Base-by-base conservation (phyloP, 2,888 invertebrate genomes). In the Calameuta filiformis region DNA sequence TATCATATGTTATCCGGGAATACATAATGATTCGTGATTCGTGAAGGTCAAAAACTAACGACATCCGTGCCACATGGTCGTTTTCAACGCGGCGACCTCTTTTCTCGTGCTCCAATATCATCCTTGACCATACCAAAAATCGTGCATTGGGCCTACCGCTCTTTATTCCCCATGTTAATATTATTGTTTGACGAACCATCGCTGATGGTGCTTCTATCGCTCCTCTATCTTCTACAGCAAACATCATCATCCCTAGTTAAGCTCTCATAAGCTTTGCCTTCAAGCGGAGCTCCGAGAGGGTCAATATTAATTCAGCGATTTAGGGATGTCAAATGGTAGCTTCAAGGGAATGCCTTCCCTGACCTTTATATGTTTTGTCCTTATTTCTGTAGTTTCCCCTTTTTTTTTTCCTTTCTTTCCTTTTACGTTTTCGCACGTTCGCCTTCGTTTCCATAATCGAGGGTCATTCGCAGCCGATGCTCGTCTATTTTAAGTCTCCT, bases 401-500 rank as follows among this genome's bases (percentile, higher is more conserved):
- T 15, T 1, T 6, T 1, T 15, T 1, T 6, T 6, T 4, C 15
- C 15, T 15, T 0, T 40, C 15, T 56, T 56, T 23, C 9, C 56
- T 56, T 23, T 23, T 56, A 56, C 9, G 56, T 23, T 56, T 56
- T 56, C 23, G 56, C 23, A 56, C 23, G 56, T 56, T 56, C 56
- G 23, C 75, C 34, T 34, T 71, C 71, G 31, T 34, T 75, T 73
- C 73, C 69, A 77, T 74, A 68, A 68, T 82, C 82, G 81, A 83
- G 81, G 81, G 80, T 80, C 81, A 82, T 81, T 81, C 76, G 78
- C 80, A 77, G 79, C 77, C 80, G 79, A 82, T 81, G 76, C 80
- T 37, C 35, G 74, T 85, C 81, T 86, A 86, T 86, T 85, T 84
- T 77, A 73, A 81, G 75, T 74, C 80, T 79, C 79, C 79, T 85